These are phyloP conservation scores for Phenganax stokvisi DNA, from an alignment of 92 coral and sea anemone species.

Conservation along the genomic window DNA sequence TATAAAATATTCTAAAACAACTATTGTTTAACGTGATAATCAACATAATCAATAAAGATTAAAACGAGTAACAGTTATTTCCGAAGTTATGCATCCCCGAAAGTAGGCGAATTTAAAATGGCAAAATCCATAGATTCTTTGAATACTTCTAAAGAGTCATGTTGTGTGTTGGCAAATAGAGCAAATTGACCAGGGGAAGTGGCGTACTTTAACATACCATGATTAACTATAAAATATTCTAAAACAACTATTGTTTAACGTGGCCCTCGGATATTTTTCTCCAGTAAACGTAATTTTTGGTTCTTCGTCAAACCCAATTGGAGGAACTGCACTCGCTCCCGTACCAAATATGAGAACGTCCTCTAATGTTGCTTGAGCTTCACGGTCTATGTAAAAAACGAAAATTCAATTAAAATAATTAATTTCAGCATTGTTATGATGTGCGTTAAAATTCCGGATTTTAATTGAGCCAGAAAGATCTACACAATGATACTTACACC, in stretches of 20 bases:
- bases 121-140: slow-evolving; percentile 28
- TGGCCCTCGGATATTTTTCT: slow-evolving; percentile 27
- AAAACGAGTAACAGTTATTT: background rate
- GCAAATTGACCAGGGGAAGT: background rate
- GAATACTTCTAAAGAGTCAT: slow-evolving; percentile 10
- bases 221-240: background rate
- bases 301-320: slow-evolving; percentile 31
- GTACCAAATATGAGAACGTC: slow-evolving; percentile 30
- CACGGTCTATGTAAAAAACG: background rate
- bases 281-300: slow-evolving; percentile 22
- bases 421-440: too few species aligned
- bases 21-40: background rate
- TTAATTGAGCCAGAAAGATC: too few species aligned
- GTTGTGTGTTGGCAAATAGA: background rate
- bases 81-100: slow-evolving; percentile 13
- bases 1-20: background rate
- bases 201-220: background rate
- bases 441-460: too few species aligned
- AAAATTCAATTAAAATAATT: too few species aligned
- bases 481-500: background rate
- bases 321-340: slow-evolving; percentile 30
- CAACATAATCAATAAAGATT: background rate
- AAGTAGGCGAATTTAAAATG: slow-evolving; percentile 33
- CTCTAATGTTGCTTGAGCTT: slow-evolving; percentile 5
- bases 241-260: slow-evolving; percentile 3